Evolutionary conservation across 2,888 invertebrate genomes (phyloP).

Genomic region (Luffia ferchaultella): DNA sequence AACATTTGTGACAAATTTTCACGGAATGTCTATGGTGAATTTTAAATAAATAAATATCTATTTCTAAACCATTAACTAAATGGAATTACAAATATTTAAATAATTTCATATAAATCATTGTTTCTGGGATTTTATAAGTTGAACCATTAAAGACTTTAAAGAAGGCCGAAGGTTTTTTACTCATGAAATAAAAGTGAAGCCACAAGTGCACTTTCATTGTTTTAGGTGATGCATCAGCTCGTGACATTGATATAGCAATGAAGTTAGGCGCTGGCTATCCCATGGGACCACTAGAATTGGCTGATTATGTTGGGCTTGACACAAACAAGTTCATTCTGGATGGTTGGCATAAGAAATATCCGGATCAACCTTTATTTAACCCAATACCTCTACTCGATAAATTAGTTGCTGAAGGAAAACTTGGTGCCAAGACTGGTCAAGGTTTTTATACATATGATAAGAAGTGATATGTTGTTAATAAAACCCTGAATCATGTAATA

Average conservation of each 20-base stretch:
- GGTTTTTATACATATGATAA: constrained; percentile 77
- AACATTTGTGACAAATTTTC: no score
- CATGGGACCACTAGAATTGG: constrained; percentile 88
- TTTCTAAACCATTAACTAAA: no score
- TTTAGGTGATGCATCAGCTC: constrained; percentile 72
- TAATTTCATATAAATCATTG: no score
- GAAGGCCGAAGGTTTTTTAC: no score
- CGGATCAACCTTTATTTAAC: constrained; percentile 37
- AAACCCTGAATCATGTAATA: not conserved
- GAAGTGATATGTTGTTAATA: not conserved
- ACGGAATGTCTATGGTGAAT: no score
- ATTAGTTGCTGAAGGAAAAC: constrained; percentile 76
- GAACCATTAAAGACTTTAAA: no score
- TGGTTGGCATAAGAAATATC: constrained; percentile 75
- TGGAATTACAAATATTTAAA: no score
- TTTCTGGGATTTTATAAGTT: no score
- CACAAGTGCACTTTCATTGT: no score
- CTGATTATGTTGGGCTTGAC: constrained; percentile 86
- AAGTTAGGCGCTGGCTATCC: constrained; percentile 89
- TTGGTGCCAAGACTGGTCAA: constrained; percentile 81
- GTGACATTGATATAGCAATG: constrained; percentile 90
- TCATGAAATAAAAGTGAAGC: no score
- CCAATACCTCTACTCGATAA: constrained; percentile 67
- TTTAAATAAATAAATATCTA: no score
- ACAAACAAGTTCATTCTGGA: constrained; percentile 78